phyloP scores from a whole-genome alignment of 2,113 vertebrate genomes.

The Grantiella picta region DNA sequence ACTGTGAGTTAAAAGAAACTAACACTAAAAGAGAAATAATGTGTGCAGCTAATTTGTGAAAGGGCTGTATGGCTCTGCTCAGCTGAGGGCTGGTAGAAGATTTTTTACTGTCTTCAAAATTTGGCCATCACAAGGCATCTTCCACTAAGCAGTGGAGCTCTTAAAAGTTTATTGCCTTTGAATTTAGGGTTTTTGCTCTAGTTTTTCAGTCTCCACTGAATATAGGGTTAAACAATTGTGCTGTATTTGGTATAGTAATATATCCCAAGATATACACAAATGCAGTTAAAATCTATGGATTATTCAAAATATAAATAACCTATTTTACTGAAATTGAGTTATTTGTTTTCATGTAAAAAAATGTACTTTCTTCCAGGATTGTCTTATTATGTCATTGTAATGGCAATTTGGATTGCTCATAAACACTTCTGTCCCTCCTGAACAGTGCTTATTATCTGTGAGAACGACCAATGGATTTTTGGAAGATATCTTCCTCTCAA shows the following conservation, averaged over 20 bases:
- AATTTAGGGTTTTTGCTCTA: background rate
- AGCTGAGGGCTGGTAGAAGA: background rate
- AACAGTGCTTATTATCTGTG: background rate
- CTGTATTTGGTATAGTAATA: background rate
- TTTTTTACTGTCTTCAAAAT: background rate
- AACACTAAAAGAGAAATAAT: background rate
- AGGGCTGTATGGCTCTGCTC: background rate
- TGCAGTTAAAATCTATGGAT: background rate
- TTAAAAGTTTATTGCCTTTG: background rate
- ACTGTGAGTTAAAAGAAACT: background rate
- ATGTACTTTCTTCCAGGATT: background rate
- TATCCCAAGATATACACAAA: rapidly evolving
- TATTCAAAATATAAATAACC: background rate
- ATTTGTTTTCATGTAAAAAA: background rate
- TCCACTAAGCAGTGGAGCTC: background rate
- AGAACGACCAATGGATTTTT: background rate
- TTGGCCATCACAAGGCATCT: background rate
- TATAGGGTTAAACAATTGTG: background rate
- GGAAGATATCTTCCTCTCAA: background rate
- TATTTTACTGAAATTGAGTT: background rate
- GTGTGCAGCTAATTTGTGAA: background rate
- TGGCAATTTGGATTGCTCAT: background rate
- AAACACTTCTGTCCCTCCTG: background rate
- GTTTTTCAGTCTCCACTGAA: background rate
- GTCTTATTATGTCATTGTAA: background rate